These are phyloP conservation scores for Coracias cyanogaster DNA, from an alignment of 2,797 vertebrate genomes.

Conservation along the genomic window DNA sequence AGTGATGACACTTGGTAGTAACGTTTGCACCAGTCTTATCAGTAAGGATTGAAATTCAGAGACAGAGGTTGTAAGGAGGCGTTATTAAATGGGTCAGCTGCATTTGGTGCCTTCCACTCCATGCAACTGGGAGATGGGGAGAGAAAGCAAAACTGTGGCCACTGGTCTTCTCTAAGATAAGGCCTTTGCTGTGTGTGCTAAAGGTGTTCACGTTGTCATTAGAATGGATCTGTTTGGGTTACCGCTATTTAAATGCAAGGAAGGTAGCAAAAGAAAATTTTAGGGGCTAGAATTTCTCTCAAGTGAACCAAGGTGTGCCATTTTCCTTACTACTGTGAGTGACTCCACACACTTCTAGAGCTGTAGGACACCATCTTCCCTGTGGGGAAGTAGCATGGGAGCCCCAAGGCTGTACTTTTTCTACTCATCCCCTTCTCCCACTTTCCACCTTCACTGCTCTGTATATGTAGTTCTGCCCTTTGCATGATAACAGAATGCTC, in stretches of 20 bases:
- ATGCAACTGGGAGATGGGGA: not conserved
- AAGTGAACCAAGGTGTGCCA: not conserved
- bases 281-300: not conserved
- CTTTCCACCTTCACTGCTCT: not conserved
- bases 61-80: not conserved
- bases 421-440: not conserved
- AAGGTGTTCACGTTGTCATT: not conserved
- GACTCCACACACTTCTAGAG: not conserved
- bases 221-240: not conserved
- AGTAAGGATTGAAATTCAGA: not conserved
- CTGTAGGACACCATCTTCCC: rapidly evolving
- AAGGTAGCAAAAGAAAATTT: not conserved
- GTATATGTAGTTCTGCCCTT: not conserved
- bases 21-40: not conserved
- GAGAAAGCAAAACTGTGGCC: not conserved
- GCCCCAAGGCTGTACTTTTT: not conserved
- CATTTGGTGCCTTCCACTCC: not conserved
- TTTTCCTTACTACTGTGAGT: not conserved
- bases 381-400: not conserved
- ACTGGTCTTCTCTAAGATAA: not conserved
- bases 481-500: not conserved
- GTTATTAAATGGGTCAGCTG: not conserved
- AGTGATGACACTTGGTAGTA: not conserved
- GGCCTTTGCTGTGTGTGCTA: not conserved
- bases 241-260: not conserved